Evolutionary conservation across 2,797 vertebrate genomes (phyloP).

Genomic region (Chloroceryle inda): DNA sequence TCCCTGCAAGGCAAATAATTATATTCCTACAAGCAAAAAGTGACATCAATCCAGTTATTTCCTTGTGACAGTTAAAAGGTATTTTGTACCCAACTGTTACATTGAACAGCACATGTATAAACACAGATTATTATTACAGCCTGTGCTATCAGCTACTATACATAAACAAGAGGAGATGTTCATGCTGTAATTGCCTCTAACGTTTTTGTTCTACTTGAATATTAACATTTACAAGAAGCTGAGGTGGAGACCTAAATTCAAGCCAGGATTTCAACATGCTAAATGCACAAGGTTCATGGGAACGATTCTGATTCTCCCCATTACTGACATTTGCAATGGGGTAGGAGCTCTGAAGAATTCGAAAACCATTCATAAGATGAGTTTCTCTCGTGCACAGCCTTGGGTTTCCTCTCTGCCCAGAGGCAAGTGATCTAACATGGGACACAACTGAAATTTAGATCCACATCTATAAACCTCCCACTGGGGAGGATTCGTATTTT

Average conservation of each 20-base stretch:
- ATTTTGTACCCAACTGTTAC: conserved; percentile 43
- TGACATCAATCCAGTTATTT: conserved; percentile 46
- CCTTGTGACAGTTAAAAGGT: conserved; percentile 42
- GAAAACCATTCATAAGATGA: neutral
- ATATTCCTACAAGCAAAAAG: conserved; percentile 17
- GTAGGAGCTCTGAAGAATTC: neutral
- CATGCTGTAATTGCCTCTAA: conserved; percentile 54
- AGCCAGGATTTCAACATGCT: neutral
- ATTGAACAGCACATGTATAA: conserved; percentile 46
- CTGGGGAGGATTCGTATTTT: neutral
- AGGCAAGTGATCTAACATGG: fast-evolving
- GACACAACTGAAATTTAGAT: neutral
- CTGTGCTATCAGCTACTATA: conserved; percentile 60
- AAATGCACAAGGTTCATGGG: neutral
- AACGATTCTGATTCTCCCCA: neutral
- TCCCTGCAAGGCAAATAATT: conserved; percentile 53
- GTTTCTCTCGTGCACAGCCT: neutral
- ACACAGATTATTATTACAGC: conserved; percentile 57
- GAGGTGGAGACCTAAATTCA: conserved; percentile 11
- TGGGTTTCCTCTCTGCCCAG: neutral
- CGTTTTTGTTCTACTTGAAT: conserved; percentile 41
- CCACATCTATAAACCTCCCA: neutral
- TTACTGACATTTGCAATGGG: neutral
- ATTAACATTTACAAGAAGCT: conserved; percentile 52
- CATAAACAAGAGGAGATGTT: conserved; percentile 62